Conservation (phyloP, 2,888 invertebrate species). For the Clunio marinus region DNA sequence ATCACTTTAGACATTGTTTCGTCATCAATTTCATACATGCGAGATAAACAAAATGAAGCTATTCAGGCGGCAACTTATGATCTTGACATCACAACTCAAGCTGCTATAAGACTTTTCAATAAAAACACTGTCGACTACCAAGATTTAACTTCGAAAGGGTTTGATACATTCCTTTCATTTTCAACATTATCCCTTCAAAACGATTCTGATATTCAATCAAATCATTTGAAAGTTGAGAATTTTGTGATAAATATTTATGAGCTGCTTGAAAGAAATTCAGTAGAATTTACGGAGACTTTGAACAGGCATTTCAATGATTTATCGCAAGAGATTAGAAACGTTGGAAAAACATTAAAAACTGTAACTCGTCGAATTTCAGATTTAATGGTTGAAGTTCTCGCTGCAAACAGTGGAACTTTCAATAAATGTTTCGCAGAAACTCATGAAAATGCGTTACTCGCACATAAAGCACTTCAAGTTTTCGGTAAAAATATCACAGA, state of each 20-base stretch:
- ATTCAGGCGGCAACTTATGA: neutral
- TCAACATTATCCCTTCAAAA: neutral
- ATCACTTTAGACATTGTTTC: neutral
- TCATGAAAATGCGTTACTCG: neutral
- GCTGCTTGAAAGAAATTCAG: neutral
- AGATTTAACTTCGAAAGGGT: neutral
- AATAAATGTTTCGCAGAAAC: neutral
- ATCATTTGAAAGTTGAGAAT: neutral
- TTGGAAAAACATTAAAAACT: neutral
- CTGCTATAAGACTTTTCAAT: neutral
- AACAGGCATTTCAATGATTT: neutral
- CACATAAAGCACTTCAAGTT: neutral
- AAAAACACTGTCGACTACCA: neutral
- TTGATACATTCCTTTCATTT: neutral
- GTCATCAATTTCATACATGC: neutral
- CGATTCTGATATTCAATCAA: neutral
- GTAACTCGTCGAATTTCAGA: neutral
- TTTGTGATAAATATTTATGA: neutral
- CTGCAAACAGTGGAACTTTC: neutral
- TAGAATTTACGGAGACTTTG: neutral
- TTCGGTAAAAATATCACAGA: neutral
- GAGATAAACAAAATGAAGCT: neutral
- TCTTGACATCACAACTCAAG: neutral
- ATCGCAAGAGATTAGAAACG: neutral
- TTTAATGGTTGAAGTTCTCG: neutral